Conservation (phyloP, 2,113 vertebrate genomes). For the Plestiodon gilberti region DNA sequence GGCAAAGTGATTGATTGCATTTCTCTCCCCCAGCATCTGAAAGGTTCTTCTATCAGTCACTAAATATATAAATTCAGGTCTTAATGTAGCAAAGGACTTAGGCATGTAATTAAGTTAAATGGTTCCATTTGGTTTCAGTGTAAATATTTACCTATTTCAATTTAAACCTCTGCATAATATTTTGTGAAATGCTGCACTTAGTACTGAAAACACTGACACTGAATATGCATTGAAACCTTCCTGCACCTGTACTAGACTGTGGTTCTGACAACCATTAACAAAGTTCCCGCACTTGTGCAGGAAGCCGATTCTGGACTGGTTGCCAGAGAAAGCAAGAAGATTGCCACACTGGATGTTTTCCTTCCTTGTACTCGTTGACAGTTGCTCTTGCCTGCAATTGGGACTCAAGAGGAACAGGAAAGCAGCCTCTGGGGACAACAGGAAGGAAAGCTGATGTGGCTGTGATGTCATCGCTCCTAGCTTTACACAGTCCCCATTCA, state of each 20-base stretch:
- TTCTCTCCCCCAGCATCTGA: not conserved
- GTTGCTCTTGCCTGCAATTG: too few relatives aligned
- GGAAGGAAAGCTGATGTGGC: too few relatives aligned
- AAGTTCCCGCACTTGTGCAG: not conserved
- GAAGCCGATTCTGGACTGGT: not conserved
- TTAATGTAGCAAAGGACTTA: not conserved
- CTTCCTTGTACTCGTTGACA: too few relatives aligned
- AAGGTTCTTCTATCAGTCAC: not conserved
- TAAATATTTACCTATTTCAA: not conserved
- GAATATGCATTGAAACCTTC: not conserved
- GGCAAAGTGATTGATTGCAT: not conserved
- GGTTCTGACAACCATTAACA: not conserved
- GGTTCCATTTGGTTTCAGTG: accelerated
- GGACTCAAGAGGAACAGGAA: too few relatives aligned
- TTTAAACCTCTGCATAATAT: not conserved
- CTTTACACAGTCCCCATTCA: too few relatives aligned
- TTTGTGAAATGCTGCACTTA: not conserved
- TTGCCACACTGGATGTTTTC: too few relatives aligned
- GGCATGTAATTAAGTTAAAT: not conserved
- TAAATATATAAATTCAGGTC: accelerated
- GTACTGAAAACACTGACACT: not conserved
- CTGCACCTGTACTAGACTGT: not conserved
- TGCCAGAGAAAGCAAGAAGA: not conserved
- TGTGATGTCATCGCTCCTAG: too few relatives aligned
- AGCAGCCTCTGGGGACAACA: too few relatives aligned